Evolutionary conservation across 2,797 vertebrate genomes (phyloP).

Genomic region (Sebastes itinus): DNA sequence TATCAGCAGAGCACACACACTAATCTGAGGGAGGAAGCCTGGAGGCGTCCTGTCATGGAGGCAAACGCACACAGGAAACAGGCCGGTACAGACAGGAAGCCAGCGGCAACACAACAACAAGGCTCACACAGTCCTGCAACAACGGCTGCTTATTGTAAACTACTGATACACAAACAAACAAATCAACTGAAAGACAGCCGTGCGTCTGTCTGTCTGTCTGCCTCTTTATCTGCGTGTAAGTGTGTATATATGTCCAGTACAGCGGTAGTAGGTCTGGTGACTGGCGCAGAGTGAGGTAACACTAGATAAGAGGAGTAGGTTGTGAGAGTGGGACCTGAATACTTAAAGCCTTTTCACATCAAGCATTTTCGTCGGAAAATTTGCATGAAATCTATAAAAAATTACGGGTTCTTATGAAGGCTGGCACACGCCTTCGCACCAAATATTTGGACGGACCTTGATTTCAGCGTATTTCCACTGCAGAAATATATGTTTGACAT

Average conservation of each 20-base stretch:
- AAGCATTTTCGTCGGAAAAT: background rate
- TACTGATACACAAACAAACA: constrained; percentile 55
- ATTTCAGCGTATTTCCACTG: no score
- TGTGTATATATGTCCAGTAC: constrained; percentile 2
- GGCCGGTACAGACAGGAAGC: constrained; percentile 73
- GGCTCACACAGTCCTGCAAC: constrained; percentile 28
- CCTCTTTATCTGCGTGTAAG: background rate
- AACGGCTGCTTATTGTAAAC: constrained; percentile 31
- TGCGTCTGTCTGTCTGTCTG: background rate
- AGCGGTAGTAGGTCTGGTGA: background rate
- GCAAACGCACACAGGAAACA: constrained; percentile 70
- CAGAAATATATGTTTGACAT: no score
- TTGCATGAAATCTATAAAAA: no score
- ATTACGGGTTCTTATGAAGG: no score
- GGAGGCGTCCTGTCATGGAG: constrained; percentile 66
- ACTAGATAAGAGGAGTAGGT: constrained; percentile 16
- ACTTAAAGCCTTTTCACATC: background rate
- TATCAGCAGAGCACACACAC: constrained; percentile 70
- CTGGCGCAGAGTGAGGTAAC: background rate
- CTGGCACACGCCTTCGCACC: rapidly evolving
- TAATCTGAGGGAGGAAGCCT: constrained; percentile 66
- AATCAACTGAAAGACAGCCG: constrained; percentile 23
- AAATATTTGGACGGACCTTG: no score
- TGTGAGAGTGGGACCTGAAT: constrained; percentile 14
- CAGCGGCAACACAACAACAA: constrained; percentile 34